Percentiles rank a stretch among this genome's conserved stretches.
phyloP scores from a whole-genome alignment of 2,797 vertebrate genomes.

The Gallinago stenura region DNA sequence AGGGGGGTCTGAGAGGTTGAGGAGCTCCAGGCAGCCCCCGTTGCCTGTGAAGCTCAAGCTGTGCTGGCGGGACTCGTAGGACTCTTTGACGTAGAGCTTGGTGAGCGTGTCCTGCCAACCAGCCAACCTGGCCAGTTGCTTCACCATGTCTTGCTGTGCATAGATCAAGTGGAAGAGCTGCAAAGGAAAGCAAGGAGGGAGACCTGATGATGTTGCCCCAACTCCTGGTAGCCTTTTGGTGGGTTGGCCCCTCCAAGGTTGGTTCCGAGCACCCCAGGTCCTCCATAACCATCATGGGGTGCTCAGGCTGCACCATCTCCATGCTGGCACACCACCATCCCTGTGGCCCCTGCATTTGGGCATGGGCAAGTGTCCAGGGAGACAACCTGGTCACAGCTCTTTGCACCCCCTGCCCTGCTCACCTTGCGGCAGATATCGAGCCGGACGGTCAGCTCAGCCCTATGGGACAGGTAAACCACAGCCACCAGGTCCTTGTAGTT shows the following conservation, averaged over 20 bases:
- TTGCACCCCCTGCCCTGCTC: fast-evolving
- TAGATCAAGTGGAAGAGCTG: conserved; percentile 97
- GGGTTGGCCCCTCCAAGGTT: background rate
- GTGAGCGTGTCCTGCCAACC: conserved; percentile 96
- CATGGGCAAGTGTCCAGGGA: background rate
- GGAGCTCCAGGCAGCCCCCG: conserved; percentile 65
- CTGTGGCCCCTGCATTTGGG: fast-evolving
- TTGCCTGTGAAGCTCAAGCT: conserved; percentile 73
- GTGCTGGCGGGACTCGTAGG: conserved; percentile 78
- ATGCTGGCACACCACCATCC: background rate
- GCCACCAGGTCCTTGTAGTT: conserved; percentile 93
- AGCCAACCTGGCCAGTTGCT: conserved; percentile 86
- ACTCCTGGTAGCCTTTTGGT: background rate
- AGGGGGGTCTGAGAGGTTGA: conserved; percentile 43
- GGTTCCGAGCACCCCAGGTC: background rate
- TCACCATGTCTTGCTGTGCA: conserved; percentile 87
- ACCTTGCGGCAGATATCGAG: conserved; percentile 97
- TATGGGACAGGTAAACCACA: conserved; percentile 91
- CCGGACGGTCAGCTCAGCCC: conserved; percentile 88
- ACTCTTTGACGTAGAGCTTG: conserved; percentile 94
- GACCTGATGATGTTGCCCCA: background rate
- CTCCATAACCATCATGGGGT: fast-evolving
- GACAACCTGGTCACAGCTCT: background rate
- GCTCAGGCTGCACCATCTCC: background rate
- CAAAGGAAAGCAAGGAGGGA: background rate